Evolutionary conservation across 2,797 vertebrate species (phyloP).

Genomic region (Hirundo rustica): DNA sequence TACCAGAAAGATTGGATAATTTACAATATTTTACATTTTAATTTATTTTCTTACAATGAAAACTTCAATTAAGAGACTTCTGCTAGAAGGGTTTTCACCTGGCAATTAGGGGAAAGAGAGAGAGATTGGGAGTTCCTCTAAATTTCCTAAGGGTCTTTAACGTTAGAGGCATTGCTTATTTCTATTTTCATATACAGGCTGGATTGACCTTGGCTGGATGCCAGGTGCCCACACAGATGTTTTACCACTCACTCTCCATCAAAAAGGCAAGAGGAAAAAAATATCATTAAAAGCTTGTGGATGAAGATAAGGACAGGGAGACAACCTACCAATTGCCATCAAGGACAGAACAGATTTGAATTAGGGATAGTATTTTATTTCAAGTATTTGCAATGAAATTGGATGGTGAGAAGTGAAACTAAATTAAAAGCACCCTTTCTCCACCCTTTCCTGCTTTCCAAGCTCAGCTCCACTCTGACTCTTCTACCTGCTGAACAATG

Average conservation of each 20-base stretch:
- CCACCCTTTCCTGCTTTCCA: neutral
- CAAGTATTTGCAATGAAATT: neutral
- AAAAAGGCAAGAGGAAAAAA: neutral
- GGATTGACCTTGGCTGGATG: neutral
- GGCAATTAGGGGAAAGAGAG: neutral
- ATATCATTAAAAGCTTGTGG: neutral
- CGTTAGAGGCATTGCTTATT: neutral
- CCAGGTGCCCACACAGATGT: neutral
- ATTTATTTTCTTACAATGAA: neutral
- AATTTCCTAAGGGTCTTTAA: neutral
- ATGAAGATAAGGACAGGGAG: neutral
- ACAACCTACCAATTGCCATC: neutral
- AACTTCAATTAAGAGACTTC: neutral
- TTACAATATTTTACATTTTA: neutral
- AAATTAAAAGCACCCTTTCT: neutral
- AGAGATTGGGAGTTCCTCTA: neutral
- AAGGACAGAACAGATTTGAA: neutral
- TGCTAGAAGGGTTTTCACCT: neutral
- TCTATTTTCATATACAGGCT: neutral
- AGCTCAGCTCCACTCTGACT: neutral
- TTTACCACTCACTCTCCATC: neutral
- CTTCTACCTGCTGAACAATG: accelerated
- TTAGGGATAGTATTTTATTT: neutral
- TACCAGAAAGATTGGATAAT: neutral
- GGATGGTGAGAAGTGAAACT: neutral